Evolutionary conservation across 1,140 invertebrate genomes (phyloP), one percentile per base, ranked within the genome.

Genomic region (Papilio helenus): DNA sequence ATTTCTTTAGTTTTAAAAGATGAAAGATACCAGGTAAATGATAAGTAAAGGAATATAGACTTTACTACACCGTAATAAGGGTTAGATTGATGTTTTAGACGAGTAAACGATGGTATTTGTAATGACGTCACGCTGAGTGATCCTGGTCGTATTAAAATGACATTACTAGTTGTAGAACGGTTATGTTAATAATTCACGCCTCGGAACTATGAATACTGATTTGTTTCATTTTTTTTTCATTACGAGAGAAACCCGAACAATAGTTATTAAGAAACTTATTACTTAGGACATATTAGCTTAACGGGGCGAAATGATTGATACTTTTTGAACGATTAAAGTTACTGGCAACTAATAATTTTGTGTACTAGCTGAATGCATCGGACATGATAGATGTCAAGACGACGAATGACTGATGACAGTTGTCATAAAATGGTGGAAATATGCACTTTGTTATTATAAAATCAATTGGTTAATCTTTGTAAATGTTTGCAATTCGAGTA

Each of bases 121-220:
- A 92, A 92, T 91, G 88, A 92, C 88, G 89, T 91, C 89, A 90
- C 87, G 90, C 83, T 89, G 65, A 72, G 81, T 88, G 85, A 83
- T 79, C 81, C 79, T 74, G 81, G 79, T 84, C 82, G 85, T 89
- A 92, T 92, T 92, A 92, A 92, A 92, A 92, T 90, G 86, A 92
- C 90, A 92, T 92, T 92, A 92, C 88, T 86, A 85, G 82, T 84
- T 81, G 72, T 80, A 79, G 65, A 81, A 85, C 85, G 82, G 84
- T 89, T 85, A 87, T 80, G 79, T 83, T 82, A 72, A 81, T 84
- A 83, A 85, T 86, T 89, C 85, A 87, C 88, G 88, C 85, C 83
- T 88, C 76, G 68, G 79, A 79, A 76, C 81, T 82, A 83, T 82
- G 79, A 82, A 82, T 80, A 81, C 72, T 79, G 78, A 79, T 82